phyloP scores from a whole-genome alignment of 37 sponge, comb jelly and placozoan species.

The Mnemiopsis leidyi region DNA sequence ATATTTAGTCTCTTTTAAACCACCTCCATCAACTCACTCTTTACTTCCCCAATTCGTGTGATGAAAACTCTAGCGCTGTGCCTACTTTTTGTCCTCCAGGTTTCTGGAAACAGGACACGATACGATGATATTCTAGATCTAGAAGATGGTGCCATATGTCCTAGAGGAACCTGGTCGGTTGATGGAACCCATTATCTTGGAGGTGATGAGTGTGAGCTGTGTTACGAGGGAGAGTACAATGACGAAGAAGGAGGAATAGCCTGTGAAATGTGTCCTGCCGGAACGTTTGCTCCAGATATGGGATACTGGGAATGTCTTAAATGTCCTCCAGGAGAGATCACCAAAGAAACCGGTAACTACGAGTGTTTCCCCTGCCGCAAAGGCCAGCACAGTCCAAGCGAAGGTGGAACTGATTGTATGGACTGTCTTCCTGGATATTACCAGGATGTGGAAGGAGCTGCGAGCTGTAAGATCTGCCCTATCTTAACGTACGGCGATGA shows the following conservation, averaged over 20 bases:
- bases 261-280: conserved; percentile 40
- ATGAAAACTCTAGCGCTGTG: not conserved
- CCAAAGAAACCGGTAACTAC: not conserved
- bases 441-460: conserved; percentile 36
- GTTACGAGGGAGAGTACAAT: not conserved
- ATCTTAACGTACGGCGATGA: not conserved
- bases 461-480: conserved; percentile 1
- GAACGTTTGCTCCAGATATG: not conserved
- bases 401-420: conserved; percentile 17
- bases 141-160: not conserved
- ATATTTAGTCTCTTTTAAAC: too few relatives aligned
- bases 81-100: not conserved
- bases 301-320: conserved; percentile 27
- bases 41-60: too few relatives aligned
- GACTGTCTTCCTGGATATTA: not conserved
- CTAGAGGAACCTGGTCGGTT: not conserved
- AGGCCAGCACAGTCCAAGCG: not conserved
- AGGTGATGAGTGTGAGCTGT: not conserved
- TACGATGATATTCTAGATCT: not conserved
- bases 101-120: not conserved
- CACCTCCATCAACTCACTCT: too few relatives aligned
- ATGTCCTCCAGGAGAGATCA: not conserved
- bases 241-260: not conserved
- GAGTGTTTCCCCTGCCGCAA: not conserved
- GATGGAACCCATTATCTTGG: not conserved